These are phyloP conservation scores for Eugnorisma glareosa DNA, from an alignment of 2,888 invertebrate species.

Conservation along the genomic window DNA sequence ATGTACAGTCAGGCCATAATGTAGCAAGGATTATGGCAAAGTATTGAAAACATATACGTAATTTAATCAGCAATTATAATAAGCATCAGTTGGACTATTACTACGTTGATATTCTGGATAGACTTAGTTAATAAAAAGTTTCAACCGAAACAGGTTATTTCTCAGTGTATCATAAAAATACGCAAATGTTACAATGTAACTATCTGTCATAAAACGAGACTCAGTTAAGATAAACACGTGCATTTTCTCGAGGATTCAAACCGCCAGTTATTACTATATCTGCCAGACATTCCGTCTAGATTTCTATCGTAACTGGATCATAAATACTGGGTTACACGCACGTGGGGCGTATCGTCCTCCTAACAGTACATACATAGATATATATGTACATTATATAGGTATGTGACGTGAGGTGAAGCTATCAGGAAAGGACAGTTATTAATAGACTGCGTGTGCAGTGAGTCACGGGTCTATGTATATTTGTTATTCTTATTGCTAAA, in stretches of 20 bases:
- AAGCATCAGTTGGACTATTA: not conserved
- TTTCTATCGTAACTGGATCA: constrained; percentile 25
- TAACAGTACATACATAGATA: not conserved
- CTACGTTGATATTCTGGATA: not conserved
- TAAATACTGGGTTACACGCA: constrained; percentile 23
- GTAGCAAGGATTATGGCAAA: not conserved
- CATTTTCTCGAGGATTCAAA: constrained; percentile 7
- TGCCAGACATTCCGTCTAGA: constrained; percentile 42
- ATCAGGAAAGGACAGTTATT: constrained; percentile 47
- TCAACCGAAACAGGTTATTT: not conserved
- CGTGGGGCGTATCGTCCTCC: constrained; percentile 25
- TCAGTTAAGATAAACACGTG: constrained; percentile 8
- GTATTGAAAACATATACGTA: not conserved
- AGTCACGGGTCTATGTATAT: constrained; percentile 39
- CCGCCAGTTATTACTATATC: constrained; percentile 3
- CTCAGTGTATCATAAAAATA: not conserved
- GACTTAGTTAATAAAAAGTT: not conserved
- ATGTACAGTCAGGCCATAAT: not conserved
- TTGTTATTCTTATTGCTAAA: constrained; percentile 37
- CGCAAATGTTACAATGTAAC: not conserved
- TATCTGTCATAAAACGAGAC: constrained; percentile 3
- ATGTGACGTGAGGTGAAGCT: constrained; percentile 26
- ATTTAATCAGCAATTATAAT: not conserved
- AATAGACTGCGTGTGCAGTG: constrained; percentile 36
- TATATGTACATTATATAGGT: not conserved